A percentile compares a stretch with the other conserved stretches of the same genome.
Evolutionary conservation across 2,888 invertebrate genomes (phyloP).

Genomic region (Standfussiana lucernea): DNA sequence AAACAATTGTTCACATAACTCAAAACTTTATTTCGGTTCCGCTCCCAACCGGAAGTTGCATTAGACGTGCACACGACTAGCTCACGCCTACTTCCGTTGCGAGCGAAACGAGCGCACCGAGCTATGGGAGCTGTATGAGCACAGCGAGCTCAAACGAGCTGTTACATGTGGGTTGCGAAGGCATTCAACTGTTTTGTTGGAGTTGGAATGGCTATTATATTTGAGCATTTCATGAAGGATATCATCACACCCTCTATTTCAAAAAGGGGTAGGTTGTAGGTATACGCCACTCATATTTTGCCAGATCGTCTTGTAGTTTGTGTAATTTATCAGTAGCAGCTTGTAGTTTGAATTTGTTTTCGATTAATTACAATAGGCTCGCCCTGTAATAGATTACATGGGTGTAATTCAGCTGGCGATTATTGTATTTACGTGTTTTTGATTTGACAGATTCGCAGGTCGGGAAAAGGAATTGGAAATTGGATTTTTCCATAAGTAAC

Average conservation of each 20-base stretch:
- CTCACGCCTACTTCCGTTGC: conserved; percentile 19
- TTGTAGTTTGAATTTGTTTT: too few species aligned
- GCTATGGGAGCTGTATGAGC: conserved; percentile 12
- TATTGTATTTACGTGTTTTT: not conserved
- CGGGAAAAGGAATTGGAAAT: not conserved
- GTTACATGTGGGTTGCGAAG: not conserved
- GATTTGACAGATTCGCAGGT: not conserved
- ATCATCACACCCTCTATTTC: not conserved
- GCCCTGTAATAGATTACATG: too few species aligned
- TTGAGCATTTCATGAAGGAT: conserved; percentile 1
- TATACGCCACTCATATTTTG: not conserved
- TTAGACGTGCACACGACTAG: conserved; percentile 9
- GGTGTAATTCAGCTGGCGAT: too few species aligned
- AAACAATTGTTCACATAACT: conserved; percentile 40
- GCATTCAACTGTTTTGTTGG: conserved; percentile 4
- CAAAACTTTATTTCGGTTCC: conserved; percentile 4
- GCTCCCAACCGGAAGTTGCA: conserved; percentile 24
- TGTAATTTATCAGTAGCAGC: not conserved
- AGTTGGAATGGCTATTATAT: conserved; percentile 10
- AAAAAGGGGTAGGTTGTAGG: not conserved
- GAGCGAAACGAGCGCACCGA: conserved; percentile 7
- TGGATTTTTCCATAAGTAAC: not conserved
- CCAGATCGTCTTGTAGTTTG: not conserved
- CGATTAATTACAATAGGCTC: too few species aligned
- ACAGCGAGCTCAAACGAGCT: conserved; percentile 11